Percentiles rank a stretch among this genome's conserved stretches.
These are phyloP conservation scores for Microlaimidae sp. DNA, from an alignment of 2,888 invertebrate species.

Conservation along the genomic window DNA sequence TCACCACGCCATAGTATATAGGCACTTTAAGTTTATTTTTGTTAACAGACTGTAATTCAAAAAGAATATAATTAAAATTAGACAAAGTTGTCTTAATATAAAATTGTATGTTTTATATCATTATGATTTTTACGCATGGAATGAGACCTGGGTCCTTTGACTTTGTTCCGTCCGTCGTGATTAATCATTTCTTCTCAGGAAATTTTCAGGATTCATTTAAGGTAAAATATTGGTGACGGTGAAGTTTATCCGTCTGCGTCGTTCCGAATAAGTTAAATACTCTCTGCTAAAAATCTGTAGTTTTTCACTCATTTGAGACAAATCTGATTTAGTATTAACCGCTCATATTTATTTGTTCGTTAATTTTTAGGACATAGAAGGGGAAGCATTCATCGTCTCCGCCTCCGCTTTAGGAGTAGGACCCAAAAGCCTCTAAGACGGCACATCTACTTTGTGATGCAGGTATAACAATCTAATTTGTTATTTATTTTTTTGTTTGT, in stretches of 20 bases:
- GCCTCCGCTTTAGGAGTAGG: slow-evolving; percentile 51
- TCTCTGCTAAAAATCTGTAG: neutral
- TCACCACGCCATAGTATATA: too few species aligned
- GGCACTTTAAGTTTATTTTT: too few species aligned
- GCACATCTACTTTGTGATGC: slow-evolving; percentile 31
- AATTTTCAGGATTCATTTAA: slow-evolving; percentile 66
- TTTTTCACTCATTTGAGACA: too few species aligned
- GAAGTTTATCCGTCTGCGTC: too few species aligned
- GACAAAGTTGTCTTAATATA: too few species aligned
- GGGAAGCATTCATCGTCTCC: slow-evolving; percentile 75
- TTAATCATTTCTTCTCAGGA: slow-evolving; percentile 72
- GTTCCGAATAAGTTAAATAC: neutral
- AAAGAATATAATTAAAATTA: too few species aligned
- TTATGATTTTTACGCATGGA: slow-evolving; percentile 74
- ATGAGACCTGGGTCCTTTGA: slow-evolving; percentile 70
- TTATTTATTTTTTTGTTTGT: too few species aligned
- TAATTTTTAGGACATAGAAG: slow-evolving; percentile 50
- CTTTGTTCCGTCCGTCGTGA: slow-evolving; percentile 83
- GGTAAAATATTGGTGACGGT: too few species aligned
- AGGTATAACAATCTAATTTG: slow-evolving; percentile 22
- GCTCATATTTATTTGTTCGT: too few species aligned
- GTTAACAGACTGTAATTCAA: too few species aligned
- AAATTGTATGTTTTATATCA: slow-evolving; percentile 57
- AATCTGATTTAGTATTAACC: too few species aligned
- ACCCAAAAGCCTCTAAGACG: slow-evolving; percentile 31